Base-by-base conservation (phyloP, 2,113 vertebrate genomes). In the Chloebia gouldiae region DNA sequence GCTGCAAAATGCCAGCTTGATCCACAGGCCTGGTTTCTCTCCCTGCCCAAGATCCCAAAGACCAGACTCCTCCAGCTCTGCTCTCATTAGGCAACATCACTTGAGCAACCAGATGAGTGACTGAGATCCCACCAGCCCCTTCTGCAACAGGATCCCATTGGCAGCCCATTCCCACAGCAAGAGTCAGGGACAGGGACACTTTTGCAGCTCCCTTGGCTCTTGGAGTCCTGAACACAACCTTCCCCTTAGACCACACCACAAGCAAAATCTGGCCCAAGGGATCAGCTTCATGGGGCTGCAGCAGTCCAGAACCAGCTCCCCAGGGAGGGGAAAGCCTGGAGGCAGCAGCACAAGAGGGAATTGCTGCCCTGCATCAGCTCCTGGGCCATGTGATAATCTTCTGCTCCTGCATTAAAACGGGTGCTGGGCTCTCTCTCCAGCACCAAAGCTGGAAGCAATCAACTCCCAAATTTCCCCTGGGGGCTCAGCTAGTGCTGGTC, bases 311-410 rank as follows among this genome's bases (percentile, higher is more conserved):
- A 70, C 5, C 42, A 66, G 59, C 35, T 85, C 15, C 44, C 9
- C 18, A 49, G 35, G 56, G 45, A 42, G 3, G 3, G 2, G 15
- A 27, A 27, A 70, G 15, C 37, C 56, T 13, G 15, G 24, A 65
- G 45, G 0, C 0, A 0, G 24, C 3, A 59, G 73, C 45, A 40
- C 33, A 13, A 20, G 35, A 42, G 39, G 53, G 57, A 53, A 79
- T 9, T 8, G 8, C 66, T 60, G 63, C n/a, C 15, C 47, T 75
- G 27, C 15, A 10, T 21, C 54, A 13, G 72, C 56, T n/a, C 47
- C 61, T 17, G 51, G 72, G 31, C 39, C 37, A 6, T 10, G 12
- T 3, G 30, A n/a, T 2, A 19, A 16, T 69, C 47, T 15, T 11
- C 39, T 77, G 39, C 44, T 47, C 37, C 87, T 27, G 53, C 42